Evolutionary conservation across 2,113 vertebrate genomes (phyloP).

Genomic region (Colistium nudipinnis): DNA sequence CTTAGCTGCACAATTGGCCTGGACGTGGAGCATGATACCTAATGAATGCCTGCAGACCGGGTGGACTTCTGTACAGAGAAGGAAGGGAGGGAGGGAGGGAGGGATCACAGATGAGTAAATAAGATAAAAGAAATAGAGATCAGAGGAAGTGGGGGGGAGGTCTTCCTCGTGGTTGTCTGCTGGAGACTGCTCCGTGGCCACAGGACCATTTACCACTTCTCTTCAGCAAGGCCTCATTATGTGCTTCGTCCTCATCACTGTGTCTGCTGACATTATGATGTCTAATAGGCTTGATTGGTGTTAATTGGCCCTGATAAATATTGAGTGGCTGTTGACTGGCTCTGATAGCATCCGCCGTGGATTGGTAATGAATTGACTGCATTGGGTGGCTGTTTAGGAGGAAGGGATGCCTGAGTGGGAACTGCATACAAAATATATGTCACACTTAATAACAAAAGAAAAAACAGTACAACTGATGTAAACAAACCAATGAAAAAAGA

Average conservation of each 20-base stretch:
- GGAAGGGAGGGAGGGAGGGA: constrained; percentile 6
- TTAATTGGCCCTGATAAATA: constrained; percentile 81
- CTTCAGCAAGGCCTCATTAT: constrained; percentile 67
- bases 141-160: constrained; percentile 10
- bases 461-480: constrained; percentile 34
- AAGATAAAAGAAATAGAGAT: constrained; percentile 41
- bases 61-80: not conserved
- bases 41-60: constrained; percentile 49
- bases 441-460: no score
- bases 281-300: constrained; percentile 77
- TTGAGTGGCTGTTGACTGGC: constrained; percentile 76
- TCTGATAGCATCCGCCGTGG: constrained; percentile 73
- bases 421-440: constrained; percentile 41
- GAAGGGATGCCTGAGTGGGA: constrained; percentile 48
- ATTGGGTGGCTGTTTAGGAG: constrained; percentile 68
- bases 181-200: constrained; percentile 52
- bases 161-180: constrained; percentile 21
- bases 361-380: constrained; percentile 71
- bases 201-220: constrained; percentile 53
- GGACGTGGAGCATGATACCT: constrained; percentile 66
- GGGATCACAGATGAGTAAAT: constrained; percentile 37
- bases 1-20: constrained; percentile 83
- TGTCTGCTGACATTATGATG: constrained; percentile 74
- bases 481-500: not conserved
- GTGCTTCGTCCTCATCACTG: constrained; percentile 55